Base-by-base conservation (phyloP, 92 coral and sea anemone genomes). In the Nematostella vectensis region DNA sequence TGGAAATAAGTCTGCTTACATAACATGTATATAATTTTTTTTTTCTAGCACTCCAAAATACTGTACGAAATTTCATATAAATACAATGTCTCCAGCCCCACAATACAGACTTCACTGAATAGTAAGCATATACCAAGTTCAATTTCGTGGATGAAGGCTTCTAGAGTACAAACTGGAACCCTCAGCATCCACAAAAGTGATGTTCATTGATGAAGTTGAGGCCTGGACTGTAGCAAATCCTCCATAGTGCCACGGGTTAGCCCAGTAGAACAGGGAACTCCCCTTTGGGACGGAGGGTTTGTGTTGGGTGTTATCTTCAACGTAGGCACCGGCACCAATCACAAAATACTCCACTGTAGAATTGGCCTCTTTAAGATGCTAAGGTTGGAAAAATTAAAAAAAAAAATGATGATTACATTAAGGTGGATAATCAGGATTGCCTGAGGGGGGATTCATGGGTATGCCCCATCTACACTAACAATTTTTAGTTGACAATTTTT, bases 321-420 rank as follows among this genome's bases (percentile, higher is more conserved):
- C 57, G 44, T 43, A 54, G 13, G 79, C 80, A 11, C 79, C 85
- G 24, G 91, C 72, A 27, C 97, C 97, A 55, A 76, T 81, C 2
- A 89, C 87, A 58, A 89, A 80, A 57, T 89, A 89, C 40, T 89
- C 87, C 18, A 89, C 97, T 2, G 79, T 37, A 25, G 82, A 85
- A 39, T 58, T 66, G 40, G 47, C n/a, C 31, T 85, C 96, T 61
- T 89, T 87, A 26, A 89, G 54, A 47, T 89, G 96, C 96, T 89
- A 69, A 15, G 53, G 19, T 47, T 19, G 45, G 55, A 23, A 58
- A 25, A 40, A 45, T 9, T 22, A 8, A 24, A 19, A 23, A 13
- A 0, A 21, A 26, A n/a, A n/a, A 0, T 37, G 10, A 9, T 37
- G n/a, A n/a, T 37, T 37, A 9, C 44, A 10, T 37, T 37, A 9